phyloP scores from a whole-genome alignment of 1,140 invertebrate genomes.

The Bicyclus anynana region DNA sequence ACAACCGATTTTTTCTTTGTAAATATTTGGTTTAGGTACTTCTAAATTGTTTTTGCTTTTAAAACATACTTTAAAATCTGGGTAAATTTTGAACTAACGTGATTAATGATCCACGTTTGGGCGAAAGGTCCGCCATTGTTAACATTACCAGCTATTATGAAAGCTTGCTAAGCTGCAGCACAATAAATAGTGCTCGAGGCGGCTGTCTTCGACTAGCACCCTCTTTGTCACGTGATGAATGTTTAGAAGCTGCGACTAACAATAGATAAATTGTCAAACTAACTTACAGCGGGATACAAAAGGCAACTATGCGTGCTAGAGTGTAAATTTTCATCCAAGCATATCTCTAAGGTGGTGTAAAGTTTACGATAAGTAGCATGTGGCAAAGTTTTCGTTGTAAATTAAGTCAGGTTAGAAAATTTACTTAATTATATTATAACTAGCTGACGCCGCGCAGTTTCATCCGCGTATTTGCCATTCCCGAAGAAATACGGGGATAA shows the following conservation, averaged over 20 bases:
- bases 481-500: no score
- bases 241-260: not conserved
- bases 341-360: not conserved
- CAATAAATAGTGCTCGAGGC: not conserved
- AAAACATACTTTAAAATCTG: no score
- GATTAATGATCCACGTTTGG: not conserved
- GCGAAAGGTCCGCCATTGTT: not conserved
- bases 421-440: no score
- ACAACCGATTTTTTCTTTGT: no score
- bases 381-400: no score
- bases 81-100: no score
- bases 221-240: not conserved
- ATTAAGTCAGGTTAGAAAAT: no score
- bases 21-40: no score
- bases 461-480: no score
- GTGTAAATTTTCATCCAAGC: not conserved
- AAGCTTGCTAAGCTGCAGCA: not conserved
- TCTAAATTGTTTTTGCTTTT: no score
- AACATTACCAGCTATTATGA: not conserved
- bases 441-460: no score
- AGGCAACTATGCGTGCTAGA: not conserved
- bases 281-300: not conserved
- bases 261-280: not conserved
- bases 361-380: not conserved
- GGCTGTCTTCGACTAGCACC: not conserved